Evolutionary conservation across 1,140 invertebrate genomes (phyloP).

Genomic region (Leptinotarsa texana): DNA sequence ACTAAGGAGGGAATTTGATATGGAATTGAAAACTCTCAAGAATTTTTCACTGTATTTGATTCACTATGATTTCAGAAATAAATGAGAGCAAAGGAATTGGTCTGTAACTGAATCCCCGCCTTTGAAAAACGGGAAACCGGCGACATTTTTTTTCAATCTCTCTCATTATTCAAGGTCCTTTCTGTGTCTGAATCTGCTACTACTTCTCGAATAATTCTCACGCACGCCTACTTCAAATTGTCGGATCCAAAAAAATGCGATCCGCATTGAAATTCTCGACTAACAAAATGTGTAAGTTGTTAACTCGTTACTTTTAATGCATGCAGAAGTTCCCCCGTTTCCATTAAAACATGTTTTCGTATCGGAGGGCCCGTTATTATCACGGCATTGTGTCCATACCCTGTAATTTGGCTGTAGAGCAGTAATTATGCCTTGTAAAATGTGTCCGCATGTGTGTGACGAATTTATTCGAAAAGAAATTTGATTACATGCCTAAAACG

Average conservation of each 20-base stretch:
- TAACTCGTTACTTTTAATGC: slow-evolving; percentile 8
- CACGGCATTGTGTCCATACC: slow-evolving; percentile 13
- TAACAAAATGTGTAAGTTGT: not conserved
- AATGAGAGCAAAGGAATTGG: too few relatives aligned
- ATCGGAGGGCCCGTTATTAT: slow-evolving; percentile 5
- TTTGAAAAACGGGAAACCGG: too few relatives aligned
- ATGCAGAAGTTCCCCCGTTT: not conserved
- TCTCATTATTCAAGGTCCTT: not conserved
- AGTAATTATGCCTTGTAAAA: slow-evolving; percentile 17
- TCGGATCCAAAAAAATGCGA: not conserved
- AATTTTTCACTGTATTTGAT: too few relatives aligned
- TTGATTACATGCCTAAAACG: slow-evolving; percentile 10
- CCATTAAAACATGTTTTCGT: not conserved
- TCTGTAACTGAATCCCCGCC: too few relatives aligned
- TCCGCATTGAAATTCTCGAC: not conserved
- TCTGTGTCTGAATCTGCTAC: not conserved
- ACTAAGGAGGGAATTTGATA: too few relatives aligned
- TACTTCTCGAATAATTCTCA: slow-evolving; percentile 1
- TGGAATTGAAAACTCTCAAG: too few relatives aligned
- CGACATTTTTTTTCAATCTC: too few relatives aligned
- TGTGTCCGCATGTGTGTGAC: slow-evolving; percentile 13
- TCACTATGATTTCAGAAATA: too few relatives aligned
- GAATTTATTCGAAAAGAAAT: slow-evolving; percentile 17
- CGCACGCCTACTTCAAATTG: not conserved
- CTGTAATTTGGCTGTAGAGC: slow-evolving; percentile 12